phyloP scores from a whole-genome alignment of 2,113 vertebrate genomes.

The Pterocles orientalis region DNA sequence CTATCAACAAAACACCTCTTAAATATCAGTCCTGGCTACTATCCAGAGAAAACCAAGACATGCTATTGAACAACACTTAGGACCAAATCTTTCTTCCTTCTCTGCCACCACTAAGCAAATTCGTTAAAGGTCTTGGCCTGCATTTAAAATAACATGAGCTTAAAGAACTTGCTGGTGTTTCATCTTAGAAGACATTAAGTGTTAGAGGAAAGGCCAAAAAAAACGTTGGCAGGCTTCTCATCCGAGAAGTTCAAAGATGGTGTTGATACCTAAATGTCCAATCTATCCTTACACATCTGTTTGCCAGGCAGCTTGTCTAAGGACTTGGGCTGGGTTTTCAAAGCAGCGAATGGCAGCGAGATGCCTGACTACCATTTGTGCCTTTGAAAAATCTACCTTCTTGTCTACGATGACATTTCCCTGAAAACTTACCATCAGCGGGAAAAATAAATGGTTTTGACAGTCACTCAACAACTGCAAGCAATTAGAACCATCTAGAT shows the following conservation, averaged over 20 bases:
- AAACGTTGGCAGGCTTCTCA: constrained; percentile 64
- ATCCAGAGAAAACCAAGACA: constrained; percentile 78
- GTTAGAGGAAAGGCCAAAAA: constrained; percentile 57
- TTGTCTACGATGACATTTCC: neutral
- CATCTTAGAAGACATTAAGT: constrained; percentile 69
- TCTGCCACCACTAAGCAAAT: constrained; percentile 76
- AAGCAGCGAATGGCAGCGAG: constrained; percentile 5
- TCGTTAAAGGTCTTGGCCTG: constrained; percentile 75
- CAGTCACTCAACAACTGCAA: constrained; percentile 36
- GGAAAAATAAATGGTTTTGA: constrained; percentile 48
- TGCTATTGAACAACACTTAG: constrained; percentile 75
- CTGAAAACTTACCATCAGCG: neutral
- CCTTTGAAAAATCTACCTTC: constrained; percentile 51
- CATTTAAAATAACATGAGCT: constrained; percentile 78
- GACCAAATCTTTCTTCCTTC: constrained; percentile 76
- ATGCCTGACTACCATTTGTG: constrained; percentile 27
- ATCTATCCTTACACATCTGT: constrained; percentile 44
- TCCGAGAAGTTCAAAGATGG: constrained; percentile 71
- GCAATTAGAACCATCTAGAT: constrained; percentile 57
- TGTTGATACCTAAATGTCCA: constrained; percentile 56
- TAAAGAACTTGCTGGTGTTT: constrained; percentile 74
- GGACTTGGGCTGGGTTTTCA: constrained; percentile 28
- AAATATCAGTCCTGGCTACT: constrained; percentile 75
- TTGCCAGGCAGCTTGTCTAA: constrained; percentile 32
- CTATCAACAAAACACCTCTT: constrained; percentile 80